Percentiles rank a stretch among this genome's conserved stretches.
Evolutionary conservation across 2,113 vertebrate genomes (phyloP).

Genomic region (Plecotus auritus): DNA sequence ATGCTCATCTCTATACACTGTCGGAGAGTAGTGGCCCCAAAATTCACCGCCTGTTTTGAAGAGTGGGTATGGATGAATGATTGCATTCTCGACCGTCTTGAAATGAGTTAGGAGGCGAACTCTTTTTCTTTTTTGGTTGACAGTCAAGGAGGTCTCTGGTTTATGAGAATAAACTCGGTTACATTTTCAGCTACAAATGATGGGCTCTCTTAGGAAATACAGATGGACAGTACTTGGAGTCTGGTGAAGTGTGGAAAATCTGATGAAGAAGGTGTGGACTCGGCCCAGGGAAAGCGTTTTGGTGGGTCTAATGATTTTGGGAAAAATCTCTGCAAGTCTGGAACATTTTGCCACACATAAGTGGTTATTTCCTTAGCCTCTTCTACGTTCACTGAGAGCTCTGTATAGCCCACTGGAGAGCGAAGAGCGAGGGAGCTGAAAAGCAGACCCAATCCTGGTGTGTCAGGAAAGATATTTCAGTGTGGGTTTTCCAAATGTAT

Average conservation of each 20-base stretch:
- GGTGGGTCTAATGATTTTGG: constrained; percentile 70
- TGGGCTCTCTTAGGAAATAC: constrained; percentile 48
- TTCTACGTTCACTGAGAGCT: constrained; percentile 62
- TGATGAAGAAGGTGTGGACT: constrained; percentile 54
- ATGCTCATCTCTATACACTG: neutral
- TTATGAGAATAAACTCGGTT: constrained; percentile 15
- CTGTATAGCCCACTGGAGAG: constrained; percentile 32
- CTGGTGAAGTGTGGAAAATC: constrained; percentile 59
- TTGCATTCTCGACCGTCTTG: neutral
- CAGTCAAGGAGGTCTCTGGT: neutral
- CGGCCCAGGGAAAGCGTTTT: constrained; percentile 53
- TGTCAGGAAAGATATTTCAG: constrained; percentile 50
- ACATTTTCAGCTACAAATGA: constrained; percentile 32
- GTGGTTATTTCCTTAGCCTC: constrained; percentile 73
- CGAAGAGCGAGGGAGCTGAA: neutral
- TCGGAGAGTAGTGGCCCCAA: neutral
- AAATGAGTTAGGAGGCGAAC: neutral
- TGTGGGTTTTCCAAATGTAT: constrained; percentile 51
- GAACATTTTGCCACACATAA: constrained; percentile 72
- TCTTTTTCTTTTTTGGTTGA: constrained; percentile 7
- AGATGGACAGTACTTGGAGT: constrained; percentile 42
- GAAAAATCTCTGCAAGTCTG: constrained; percentile 70
- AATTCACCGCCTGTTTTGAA: neutral
- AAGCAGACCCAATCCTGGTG: neutral
- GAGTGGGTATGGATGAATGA: accelerated